A percentile compares a stretch with the other conserved stretches of the same genome.
These are phyloP conservation scores for Xyrichtys novacula DNA, from an alignment of 2,797 vertebrate species.

Conservation along the genomic window DNA sequence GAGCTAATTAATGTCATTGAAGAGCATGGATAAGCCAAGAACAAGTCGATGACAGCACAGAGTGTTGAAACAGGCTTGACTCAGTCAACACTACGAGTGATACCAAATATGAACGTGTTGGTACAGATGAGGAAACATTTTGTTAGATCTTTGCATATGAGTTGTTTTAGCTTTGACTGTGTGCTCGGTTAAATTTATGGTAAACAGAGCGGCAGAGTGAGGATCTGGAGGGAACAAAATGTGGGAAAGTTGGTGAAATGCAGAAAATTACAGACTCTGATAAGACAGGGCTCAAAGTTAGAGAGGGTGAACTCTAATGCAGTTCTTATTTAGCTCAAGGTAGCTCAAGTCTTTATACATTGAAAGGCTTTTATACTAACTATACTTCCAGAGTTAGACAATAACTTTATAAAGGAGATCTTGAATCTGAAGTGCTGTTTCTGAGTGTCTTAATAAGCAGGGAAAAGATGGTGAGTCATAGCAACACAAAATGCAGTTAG, in stretches of 20 bases:
- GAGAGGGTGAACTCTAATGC: background rate
- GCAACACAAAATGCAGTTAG: no score
- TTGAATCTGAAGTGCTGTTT: background rate
- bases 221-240: background rate
- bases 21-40: slow-evolving; percentile 53
- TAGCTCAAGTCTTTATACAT: background rate
- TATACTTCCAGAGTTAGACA: no score
- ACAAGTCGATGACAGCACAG: slow-evolving; percentile 32
- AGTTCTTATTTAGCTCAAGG: no score
- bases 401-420: background rate
- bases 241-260: background rate
- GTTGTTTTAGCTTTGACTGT: background rate
- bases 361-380: background rate
- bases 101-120: background rate
- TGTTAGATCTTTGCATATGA: background rate
- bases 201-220: background rate
- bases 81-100: slow-evolving; percentile 5
- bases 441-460: no score
- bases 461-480: no score
- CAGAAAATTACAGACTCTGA: background rate
- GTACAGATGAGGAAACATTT: slow-evolving; percentile 4
- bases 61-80: slow-evolving; percentile 15
- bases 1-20: slow-evolving; percentile 63
- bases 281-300: background rate
- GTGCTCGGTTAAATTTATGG: background rate